Conservation (phyloP, 1,140 invertebrate species). For the Whitmania pigra region DNA sequence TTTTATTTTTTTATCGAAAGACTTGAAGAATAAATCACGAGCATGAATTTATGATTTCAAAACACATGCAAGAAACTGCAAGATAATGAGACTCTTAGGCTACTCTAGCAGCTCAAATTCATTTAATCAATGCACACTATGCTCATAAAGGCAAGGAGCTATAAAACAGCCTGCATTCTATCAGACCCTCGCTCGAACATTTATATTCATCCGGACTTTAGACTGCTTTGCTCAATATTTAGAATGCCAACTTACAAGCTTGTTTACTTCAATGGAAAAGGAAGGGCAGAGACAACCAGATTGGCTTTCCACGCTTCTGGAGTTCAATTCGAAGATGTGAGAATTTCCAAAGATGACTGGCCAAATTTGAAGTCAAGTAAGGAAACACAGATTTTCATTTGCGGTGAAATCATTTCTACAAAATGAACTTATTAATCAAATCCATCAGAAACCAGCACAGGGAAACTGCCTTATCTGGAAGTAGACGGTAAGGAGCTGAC, state of each 20-base stretch:
- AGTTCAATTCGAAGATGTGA: slow-evolving; percentile 28
- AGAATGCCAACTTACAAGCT: slow-evolving; percentile 30
- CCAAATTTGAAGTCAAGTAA: slow-evolving; percentile 27
- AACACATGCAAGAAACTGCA: too few relatives aligned
- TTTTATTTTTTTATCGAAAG: too few relatives aligned
- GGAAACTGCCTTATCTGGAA: slow-evolving; percentile 13
- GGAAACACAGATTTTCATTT: neutral
- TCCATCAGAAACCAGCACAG: neutral
- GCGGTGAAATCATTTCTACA: neutral
- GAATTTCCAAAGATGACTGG: slow-evolving; percentile 27
- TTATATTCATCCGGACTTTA: too few relatives aligned
- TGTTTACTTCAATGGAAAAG: slow-evolving; percentile 31
- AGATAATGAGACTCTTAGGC: too few relatives aligned
- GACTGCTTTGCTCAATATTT: too few relatives aligned
- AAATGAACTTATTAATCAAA: neutral
- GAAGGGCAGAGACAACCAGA: slow-evolving; percentile 30
- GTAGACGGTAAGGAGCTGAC: slow-evolving; percentile 15
- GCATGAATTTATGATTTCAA: too few relatives aligned
- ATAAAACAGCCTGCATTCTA: too few relatives aligned
- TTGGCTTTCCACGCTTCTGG: slow-evolving; percentile 25
- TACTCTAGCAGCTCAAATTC: too few relatives aligned
- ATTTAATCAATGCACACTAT: too few relatives aligned
- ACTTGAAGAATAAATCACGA: too few relatives aligned
- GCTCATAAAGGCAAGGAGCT: too few relatives aligned
- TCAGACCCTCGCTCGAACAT: too few relatives aligned